phyloP scores from a whole-genome alignment of 2,113 vertebrate species.

The Clupea harengus region DNA sequence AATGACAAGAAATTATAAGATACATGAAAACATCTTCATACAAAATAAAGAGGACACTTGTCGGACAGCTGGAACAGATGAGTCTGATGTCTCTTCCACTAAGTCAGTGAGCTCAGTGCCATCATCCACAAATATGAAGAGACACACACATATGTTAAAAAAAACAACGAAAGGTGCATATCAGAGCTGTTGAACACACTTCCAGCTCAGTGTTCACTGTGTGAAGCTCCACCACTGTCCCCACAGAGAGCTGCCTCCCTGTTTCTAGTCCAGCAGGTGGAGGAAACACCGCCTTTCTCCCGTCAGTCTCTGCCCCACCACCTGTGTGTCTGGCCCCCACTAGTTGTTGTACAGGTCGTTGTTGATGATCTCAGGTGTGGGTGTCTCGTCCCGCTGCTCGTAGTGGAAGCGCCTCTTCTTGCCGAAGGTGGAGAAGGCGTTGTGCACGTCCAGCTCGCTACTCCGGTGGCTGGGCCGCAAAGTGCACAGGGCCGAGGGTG shows the following conservation, averaged over 20 bases:
- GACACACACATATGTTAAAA: background rate
- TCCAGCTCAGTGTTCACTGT: background rate
- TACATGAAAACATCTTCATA: background rate
- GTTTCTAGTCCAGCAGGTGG: background rate
- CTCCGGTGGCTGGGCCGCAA: constrained; percentile 72
- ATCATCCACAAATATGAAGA: background rate
- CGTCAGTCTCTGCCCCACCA: background rate
- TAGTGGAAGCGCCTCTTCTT: constrained; percentile 82
- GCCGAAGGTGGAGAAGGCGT: constrained; percentile 89
- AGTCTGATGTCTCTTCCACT: background rate
- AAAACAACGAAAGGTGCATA: background rate
- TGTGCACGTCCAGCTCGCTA: constrained; percentile 79
- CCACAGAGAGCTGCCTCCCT: background rate
- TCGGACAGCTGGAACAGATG: background rate
- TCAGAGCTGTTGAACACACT: background rate
- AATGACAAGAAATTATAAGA: background rate
- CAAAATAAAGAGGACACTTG: background rate
- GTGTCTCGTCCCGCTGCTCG: constrained; percentile 74
- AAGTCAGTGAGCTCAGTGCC: background rate
- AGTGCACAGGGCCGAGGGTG: constrained; percentile 77
- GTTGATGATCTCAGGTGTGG: constrained; percentile 75
- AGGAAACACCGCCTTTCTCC: background rate
- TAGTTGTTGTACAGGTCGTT: constrained; percentile 76
- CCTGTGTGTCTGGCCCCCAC: too few species aligned
- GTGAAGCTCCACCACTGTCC: background rate